phyloP scores from a whole-genome alignment of 2,888 invertebrate genomes.

The Eurytoma adleriae region DNA sequence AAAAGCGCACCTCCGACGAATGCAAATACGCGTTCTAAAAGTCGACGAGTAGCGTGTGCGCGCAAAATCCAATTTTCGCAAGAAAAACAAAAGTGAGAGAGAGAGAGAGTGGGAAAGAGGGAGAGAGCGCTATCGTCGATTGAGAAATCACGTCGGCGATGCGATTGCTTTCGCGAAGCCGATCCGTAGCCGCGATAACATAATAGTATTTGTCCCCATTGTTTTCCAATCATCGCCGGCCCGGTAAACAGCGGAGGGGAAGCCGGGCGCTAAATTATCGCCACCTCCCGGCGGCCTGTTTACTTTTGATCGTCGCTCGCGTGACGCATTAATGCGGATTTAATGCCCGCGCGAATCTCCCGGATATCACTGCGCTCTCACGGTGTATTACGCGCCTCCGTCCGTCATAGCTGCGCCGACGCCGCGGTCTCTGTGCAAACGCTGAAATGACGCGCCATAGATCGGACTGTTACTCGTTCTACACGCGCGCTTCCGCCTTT shows the following conservation, averaged over 20 bases:
- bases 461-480: too few species aligned
- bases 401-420: background rate
- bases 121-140: background rate
- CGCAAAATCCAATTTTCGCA: too few species aligned
- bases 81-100: too few species aligned
- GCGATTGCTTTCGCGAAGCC: background rate
- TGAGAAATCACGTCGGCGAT: constrained; percentile 33
- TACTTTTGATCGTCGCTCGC: constrained; percentile 39
- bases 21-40: too few species aligned
- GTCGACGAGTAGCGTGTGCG: too few species aligned
- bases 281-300: background rate
- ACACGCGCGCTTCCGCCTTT: background rate
- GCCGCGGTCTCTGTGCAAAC: background rate
- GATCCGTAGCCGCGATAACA: constrained; percentile 28
- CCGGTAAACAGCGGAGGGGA: constrained; percentile 4
- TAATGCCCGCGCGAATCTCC: constrained; percentile 13
- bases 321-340: constrained; percentile 35
- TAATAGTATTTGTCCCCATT: constrained; percentile 42
- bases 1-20: too few species aligned
- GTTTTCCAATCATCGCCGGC: constrained; percentile 46
- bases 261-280: constrained; percentile 1
- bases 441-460: background rate
- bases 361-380: background rate
- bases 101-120: too few species aligned
- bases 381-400: background rate